Conservation (phyloP, 2,113 vertebrate genomes). For the Abramis brama region DNA sequence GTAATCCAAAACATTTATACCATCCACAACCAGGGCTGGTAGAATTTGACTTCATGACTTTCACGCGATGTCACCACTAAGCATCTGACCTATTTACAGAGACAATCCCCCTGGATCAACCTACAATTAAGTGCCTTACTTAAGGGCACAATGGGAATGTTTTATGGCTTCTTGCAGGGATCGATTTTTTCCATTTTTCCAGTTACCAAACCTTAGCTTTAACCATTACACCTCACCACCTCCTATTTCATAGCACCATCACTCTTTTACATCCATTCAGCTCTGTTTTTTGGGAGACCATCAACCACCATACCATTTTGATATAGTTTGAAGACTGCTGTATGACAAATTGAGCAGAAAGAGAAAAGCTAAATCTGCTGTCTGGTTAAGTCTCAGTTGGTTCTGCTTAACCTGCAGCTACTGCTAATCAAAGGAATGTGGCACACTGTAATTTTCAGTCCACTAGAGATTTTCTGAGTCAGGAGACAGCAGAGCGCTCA, state of each 20-base stretch:
- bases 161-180: neutral
- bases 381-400: slow-evolving; percentile 16
- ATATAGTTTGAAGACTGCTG: neutral
- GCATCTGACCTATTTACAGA: neutral
- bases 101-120: neutral
- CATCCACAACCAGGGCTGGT: neutral
- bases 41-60: neutral
- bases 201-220: neutral
- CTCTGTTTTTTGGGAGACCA: neutral
- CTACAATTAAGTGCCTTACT: neutral
- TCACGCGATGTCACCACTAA: neutral
- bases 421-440: slow-evolving; percentile 39
- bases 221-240: neutral
- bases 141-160: neutral
- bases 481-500: neutral
- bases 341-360: slow-evolving; percentile 6
- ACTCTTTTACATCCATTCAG: neutral
- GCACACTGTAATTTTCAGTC: slow-evolving; percentile 35
- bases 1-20: neutral
- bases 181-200: neutral
- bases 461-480: slow-evolving; percentile 41
- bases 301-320: neutral
- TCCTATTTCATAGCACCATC: neutral
- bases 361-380: neutral
- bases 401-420: slow-evolving; percentile 16